Percentiles rank a stretch among this genome's conserved stretches.
Conservation (phyloP, 2,888 invertebrate genomes). For the Monopis laevigella region DNA sequence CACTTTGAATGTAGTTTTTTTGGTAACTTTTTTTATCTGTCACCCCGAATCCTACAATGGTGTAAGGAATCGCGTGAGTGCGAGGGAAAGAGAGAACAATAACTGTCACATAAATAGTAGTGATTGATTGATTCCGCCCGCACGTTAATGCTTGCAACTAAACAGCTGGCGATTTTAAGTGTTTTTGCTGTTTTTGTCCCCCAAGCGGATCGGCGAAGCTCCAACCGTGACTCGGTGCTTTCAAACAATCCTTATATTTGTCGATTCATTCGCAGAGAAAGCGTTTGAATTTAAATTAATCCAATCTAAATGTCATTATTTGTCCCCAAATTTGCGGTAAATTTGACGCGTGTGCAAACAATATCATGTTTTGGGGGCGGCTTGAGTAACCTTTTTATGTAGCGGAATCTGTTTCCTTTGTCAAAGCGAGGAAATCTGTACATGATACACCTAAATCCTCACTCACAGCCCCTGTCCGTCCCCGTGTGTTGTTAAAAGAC, state of each 20-base stretch:
- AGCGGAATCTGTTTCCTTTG: constrained; percentile 50
- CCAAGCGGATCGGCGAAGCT: constrained; percentile 2
- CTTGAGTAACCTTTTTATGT: not conserved
- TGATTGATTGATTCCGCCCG: constrained; percentile 52
- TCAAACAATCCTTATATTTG: too few relatives aligned
- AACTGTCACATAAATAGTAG: constrained; percentile 58
- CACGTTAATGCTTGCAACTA: constrained; percentile 46
- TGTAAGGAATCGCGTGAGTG: constrained; percentile 20
- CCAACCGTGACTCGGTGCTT: not conserved
- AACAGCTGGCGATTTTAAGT: constrained; percentile 44
- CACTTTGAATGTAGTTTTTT: constrained; percentile 3
- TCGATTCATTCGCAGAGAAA: too few relatives aligned
- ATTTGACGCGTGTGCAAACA: too few relatives aligned
- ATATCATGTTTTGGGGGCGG: too few relatives aligned
- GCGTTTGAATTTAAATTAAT: too few relatives aligned
- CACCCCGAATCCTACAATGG: not conserved
- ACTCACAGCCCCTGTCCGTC: constrained; percentile 57
- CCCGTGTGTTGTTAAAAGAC: constrained; percentile 54
- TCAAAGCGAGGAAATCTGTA: constrained; percentile 56
- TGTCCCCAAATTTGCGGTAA: too few relatives aligned
- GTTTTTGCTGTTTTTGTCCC: not conserved
- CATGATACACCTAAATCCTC: constrained; percentile 58
- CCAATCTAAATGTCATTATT: too few relatives aligned
- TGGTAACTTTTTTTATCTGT: constrained; percentile 3
- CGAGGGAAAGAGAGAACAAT: constrained; percentile 38